Conservation (phyloP, 2,113 vertebrate genomes). For the Mionectes macconnelli region DNA sequence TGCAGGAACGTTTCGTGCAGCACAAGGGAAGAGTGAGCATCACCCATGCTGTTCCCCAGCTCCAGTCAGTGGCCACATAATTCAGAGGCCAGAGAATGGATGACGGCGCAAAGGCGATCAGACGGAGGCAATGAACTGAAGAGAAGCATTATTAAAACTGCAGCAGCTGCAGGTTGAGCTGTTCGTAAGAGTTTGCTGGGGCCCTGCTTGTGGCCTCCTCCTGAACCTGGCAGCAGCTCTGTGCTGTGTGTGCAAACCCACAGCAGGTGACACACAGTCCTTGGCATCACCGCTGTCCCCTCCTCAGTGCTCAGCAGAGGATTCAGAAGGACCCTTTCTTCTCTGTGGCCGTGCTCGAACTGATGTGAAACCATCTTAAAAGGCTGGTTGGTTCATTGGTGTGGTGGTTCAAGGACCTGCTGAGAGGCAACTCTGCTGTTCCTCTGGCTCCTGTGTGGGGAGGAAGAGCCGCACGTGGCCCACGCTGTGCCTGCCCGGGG, state of each 20-base stretch:
- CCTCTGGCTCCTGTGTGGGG: background rate
- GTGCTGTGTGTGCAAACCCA: background rate
- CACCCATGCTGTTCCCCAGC: background rate
- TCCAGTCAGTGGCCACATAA: background rate
- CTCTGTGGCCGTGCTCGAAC: background rate
- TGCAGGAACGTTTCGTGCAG: background rate
- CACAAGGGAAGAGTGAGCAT: background rate
- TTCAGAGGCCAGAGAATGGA: background rate
- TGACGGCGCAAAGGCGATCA: background rate
- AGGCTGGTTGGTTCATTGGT: background rate
- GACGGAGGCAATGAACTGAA: fast-evolving
- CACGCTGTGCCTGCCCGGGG: fast-evolving
- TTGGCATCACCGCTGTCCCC: background rate
- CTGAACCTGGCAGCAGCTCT: background rate
- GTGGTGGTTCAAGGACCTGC: background rate
- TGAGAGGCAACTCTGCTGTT: background rate
- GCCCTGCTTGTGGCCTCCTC: background rate
- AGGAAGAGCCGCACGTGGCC: background rate
- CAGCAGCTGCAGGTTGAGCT: background rate
- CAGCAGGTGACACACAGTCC: too few species aligned
- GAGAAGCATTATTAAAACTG: background rate
- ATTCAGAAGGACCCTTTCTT: background rate
- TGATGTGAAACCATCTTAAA: background rate
- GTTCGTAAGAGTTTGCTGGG: background rate
- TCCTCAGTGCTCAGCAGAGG: background rate